Base-by-base conservation (phyloP, 2,113 vertebrate genomes). In the Coryphaenoides rupestris region DNA sequence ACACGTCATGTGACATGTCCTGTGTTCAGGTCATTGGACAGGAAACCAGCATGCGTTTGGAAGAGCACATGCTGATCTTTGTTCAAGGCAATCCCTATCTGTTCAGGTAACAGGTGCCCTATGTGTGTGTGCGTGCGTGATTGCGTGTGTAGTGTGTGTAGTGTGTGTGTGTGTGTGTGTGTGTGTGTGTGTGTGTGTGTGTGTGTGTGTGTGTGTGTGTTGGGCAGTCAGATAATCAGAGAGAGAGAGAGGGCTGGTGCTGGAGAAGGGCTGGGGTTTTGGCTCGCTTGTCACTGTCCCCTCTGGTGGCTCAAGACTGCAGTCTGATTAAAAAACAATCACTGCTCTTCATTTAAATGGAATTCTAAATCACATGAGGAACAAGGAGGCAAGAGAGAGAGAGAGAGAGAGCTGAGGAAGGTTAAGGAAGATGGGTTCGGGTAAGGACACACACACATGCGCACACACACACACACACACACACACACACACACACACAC, bases 261-360 rank as follows among this genome's bases (percentile, higher is more conserved):
- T 14, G 50, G 13, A 33, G 10, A 46, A 13, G 45, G 55, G 40
- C n/a, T 15, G n/a, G 19, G 33, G 71, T 79, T 75, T 75, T 75
- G 71, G 78, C 78, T 66, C 57, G 71, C 72, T n/a, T 75, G 66
- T 57, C 40, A 59, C 57, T 79, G 70, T 86, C 70, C 83, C 84
- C 80, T 70, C 65, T 70, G 81, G 85, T 87, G 73, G 81, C 84
- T 86, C 74, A 73, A 75, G 81, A 84, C 77, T 70, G 78, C 77
- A 68, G 65, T 78, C 84, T 86, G 88, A 89, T 90, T 88, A 88
- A 89, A 76, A 85, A 84, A 87, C 76, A 84, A 87, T 79, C 84
- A 69, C 76, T 60, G 78, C 86, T 86, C 80, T 79, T 88, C 83
- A 88, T 89, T 40, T 40, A 40, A 40, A 40, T 84, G 70, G 83